These are phyloP conservation scores for Tenthredo notha DNA, from an alignment of 2,888 invertebrate genomes.

Conservation along the genomic window DNA sequence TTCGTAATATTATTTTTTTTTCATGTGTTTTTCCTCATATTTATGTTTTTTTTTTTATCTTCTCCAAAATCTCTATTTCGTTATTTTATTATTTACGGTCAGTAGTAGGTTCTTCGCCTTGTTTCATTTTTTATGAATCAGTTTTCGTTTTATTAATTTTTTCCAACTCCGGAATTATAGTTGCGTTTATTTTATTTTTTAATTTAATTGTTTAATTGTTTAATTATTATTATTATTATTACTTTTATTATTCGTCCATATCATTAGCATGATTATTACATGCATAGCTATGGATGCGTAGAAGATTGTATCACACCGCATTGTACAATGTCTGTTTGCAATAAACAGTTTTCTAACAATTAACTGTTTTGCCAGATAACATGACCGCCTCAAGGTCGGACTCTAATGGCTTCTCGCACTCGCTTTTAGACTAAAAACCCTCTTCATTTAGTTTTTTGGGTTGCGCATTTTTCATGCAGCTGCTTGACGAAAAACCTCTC, in stretches of 20 bases:
- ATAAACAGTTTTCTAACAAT: constrained; percentile 59
- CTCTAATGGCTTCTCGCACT: constrained; percentile 67
- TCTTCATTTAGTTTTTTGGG: constrained; percentile 24
- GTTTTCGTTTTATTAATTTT: constrained; percentile 28
- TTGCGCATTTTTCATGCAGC: constrained; percentile 53
- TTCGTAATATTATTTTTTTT: constrained; percentile 8
- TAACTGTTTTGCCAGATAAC: constrained; percentile 72
- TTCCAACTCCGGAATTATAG: constrained; percentile 35
- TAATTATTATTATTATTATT: not conserved
- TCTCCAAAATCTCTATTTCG: not conserved
- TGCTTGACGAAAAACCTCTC: not conserved
- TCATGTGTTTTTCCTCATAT: not conserved
- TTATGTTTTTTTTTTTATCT: constrained; percentile 43
- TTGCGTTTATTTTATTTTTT: not conserved
- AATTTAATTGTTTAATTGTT: constrained; percentile 16
- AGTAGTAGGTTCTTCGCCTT: not conserved
- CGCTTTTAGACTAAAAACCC: constrained; percentile 56
- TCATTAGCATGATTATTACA: constrained; percentile 33
- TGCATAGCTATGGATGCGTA: constrained; percentile 40
- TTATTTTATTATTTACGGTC: constrained; percentile 14
- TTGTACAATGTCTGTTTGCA: constrained; percentile 34
- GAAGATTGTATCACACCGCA: constrained; percentile 38
- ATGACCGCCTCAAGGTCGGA: constrained; percentile 71
- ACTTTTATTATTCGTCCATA: not conserved
- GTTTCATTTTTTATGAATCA: constrained; percentile 43